Evolutionary conservation across 1,140 invertebrate species (phyloP), one percentile per base, ranked within the genome.

Genomic region (Wiebesia pumilae): DNA sequence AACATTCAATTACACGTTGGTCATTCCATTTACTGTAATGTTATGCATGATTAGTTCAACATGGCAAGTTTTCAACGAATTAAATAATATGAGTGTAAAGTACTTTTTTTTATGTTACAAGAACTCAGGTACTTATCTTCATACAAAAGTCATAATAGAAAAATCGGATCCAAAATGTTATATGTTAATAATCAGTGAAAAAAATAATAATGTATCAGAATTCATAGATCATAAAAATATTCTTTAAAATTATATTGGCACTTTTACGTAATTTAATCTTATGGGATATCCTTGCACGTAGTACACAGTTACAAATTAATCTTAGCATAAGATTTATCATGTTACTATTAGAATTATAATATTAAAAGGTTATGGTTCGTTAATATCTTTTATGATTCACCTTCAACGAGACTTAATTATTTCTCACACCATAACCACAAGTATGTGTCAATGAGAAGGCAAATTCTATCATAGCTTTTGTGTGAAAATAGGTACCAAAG

Each of bases 401-500:
- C 19, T 33, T 3, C 3, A 7, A 33, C 14, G 24, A 24, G 35
- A n/a, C 30, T 47, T 47, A 43, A 30, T 47, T n/a, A 12, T 47
- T 47, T n/a, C n/a, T n/a, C 0, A 47, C 47, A 24, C 14, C 21
- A 16, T 58, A 79, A 4, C n/a, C n/a, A n/a, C 3, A 33, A 79
- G 10, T 58, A 35, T 35, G n/a, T 30, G n/a, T 71, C 4, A 33
- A 24, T 21, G 58, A 54, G 75, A 81, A 87, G 21, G 58, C 30
- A 78, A 71, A 81, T 85, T 73, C 30, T 65, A 67, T 77, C n/a
- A 82, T 65, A 88, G 24, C 65, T 88, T 88, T 89, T 88, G 65
- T 88, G 58, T 89, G 84, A 86, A 88, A 88, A 78, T 89, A 93
- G 91, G 90, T 91, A 80, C 95, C 96, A 27, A 95, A 95, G 88